These are phyloP conservation scores for Sus cebifrons DNA, from an alignment of 2,797 vertebrate genomes.

Conservation along the genomic window DNA sequence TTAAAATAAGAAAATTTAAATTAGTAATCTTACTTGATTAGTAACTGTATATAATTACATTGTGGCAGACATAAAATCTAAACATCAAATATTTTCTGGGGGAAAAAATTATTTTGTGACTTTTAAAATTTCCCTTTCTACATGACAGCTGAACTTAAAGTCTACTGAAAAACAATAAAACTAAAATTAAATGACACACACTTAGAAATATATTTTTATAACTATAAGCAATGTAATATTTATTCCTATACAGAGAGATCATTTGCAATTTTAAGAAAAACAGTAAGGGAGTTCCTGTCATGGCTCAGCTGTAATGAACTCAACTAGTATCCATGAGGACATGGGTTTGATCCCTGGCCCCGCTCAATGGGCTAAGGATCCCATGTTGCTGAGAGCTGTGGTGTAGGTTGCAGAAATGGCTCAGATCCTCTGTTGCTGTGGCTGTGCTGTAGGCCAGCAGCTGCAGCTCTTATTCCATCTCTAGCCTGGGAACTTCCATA, in stretches of 20 bases:
- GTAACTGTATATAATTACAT: not conserved
- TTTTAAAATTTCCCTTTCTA: conserved; percentile 5
- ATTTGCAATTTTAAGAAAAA: conserved; percentile 52
- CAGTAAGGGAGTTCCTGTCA: not conserved
- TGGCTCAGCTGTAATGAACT: too few relatives aligned
- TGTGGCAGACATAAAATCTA: not conserved
- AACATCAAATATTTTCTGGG: not conserved
- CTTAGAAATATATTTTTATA: conserved; percentile 3
- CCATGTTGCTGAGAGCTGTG: too few relatives aligned
- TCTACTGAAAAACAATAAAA: conserved; percentile 38
- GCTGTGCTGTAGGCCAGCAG: too few relatives aligned
- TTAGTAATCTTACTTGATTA: conserved; percentile 57
- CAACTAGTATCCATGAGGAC: too few relatives aligned
- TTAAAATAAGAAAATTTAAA: conserved; percentile 69
- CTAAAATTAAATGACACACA: conserved; percentile 22
- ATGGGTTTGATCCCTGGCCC: too few relatives aligned
- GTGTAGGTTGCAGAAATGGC: too few relatives aligned
- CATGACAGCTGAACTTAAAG: not conserved
- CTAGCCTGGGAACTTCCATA: too few relatives aligned
- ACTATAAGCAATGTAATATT: conserved; percentile 45
- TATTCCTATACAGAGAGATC: conserved; percentile 39
- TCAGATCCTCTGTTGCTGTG: too few relatives aligned
- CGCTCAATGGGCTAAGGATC: too few relatives aligned
- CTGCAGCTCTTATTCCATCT: too few relatives aligned
- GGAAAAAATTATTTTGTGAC: not conserved